These are phyloP conservation scores for Scaptomyza reducta DNA, from an alignment of 2,888 invertebrate genomes.

Conservation along the genomic window DNA sequence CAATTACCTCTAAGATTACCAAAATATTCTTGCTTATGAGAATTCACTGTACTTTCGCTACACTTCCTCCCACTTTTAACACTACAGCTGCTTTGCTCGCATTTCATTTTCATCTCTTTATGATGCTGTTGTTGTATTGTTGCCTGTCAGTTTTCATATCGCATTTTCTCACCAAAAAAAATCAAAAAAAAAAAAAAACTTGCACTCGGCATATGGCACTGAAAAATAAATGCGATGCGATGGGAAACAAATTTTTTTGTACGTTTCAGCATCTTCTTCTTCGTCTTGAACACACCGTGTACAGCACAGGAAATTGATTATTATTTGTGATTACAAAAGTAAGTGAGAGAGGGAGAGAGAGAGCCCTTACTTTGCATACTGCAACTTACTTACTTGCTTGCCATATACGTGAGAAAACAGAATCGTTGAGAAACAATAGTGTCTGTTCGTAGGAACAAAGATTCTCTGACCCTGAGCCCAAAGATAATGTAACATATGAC, in stretches of 20 bases:
- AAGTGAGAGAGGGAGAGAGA: background rate
- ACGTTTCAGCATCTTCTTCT: slow-evolving; percentile 19
- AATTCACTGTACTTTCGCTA: slow-evolving; percentile 1
- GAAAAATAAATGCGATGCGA: slow-evolving; percentile 59
- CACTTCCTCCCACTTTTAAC: slow-evolving; percentile 1
- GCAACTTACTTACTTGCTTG: background rate
- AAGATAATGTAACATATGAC: slow-evolving; percentile 47
- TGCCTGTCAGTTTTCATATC: slow-evolving; percentile 68
- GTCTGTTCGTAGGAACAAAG: slow-evolving; percentile 4
- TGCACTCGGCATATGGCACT: slow-evolving; percentile 66
- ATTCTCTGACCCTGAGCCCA: slow-evolving; percentile 36
- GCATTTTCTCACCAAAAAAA: slow-evolving; percentile 59
- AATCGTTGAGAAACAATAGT: slow-evolving; percentile 31
- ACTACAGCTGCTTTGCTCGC: slow-evolving; percentile 12
- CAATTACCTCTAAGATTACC: too few relatives aligned
- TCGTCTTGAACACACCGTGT: background rate
- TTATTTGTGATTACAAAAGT: slow-evolving; percentile 73
- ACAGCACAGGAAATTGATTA: slow-evolving; percentile 75
- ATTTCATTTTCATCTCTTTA: slow-evolving; percentile 30
- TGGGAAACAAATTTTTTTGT: slow-evolving; percentile 70
- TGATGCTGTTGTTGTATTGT: slow-evolving; percentile 5
- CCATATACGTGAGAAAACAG: slow-evolving; percentile 42
- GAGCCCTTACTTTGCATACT: slow-evolving; percentile 45
- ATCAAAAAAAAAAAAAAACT: slow-evolving; percentile 41
- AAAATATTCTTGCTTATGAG: background rate